A percentile compares a stretch with the other conserved stretches of the same genome.
Evolutionary conservation across 2,113 vertebrate genomes (phyloP).

Genomic region (Plecotus auritus): DNA sequence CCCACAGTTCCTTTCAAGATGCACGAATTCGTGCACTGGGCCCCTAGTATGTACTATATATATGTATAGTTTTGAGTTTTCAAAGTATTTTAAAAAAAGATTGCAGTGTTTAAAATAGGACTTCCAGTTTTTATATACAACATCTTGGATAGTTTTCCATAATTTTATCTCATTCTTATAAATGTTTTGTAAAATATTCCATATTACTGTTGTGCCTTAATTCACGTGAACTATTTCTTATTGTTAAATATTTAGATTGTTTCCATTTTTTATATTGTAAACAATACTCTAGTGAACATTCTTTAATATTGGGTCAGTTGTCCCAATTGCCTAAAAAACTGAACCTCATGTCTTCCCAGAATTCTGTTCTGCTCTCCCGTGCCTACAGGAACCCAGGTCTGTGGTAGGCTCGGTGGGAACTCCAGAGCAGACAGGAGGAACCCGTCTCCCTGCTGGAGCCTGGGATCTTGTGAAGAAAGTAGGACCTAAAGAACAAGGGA

Average conservation of each 20-base stretch:
- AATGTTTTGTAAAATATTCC: background rate
- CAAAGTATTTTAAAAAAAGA: background rate
- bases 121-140: background rate
- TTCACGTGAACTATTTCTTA: background rate
- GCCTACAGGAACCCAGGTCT: background rate
- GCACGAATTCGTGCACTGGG: too few species aligned
- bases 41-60: background rate
- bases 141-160: background rate
- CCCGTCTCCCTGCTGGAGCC: background rate
- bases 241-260: background rate
- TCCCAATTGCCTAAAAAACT: background rate
- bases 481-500: background rate
- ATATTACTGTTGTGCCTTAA: background rate
- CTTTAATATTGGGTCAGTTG: background rate
- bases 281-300: constrained; percentile 4
- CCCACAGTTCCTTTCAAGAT: too few species aligned
- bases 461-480: constrained; percentile 13
- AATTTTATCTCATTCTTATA: background rate
- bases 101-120: background rate
- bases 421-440: background rate
- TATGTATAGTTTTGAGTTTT: background rate
- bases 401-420: background rate
- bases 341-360: background rate
- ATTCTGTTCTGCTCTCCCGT: background rate
- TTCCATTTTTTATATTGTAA: constrained; percentile 1